These are phyloP conservation scores for Chlorops oryzae DNA, from an alignment of 1,140 invertebrate species.

Conservation along the genomic window DNA sequence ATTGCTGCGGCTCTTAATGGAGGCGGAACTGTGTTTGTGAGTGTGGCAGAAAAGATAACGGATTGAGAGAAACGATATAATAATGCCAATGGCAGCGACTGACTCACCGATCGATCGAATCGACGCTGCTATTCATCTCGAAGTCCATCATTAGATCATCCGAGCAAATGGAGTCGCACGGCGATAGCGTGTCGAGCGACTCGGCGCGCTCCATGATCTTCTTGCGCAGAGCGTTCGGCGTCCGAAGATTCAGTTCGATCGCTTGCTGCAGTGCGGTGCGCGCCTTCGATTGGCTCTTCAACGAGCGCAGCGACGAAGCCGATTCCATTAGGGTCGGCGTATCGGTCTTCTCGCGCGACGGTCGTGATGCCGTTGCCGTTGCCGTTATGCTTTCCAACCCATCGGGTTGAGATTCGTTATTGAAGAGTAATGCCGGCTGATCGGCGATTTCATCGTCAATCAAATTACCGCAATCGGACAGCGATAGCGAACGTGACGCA, in stretches of 20 bases:
- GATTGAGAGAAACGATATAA: not conserved
- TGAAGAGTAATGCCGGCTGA: slow-evolving; percentile 76
- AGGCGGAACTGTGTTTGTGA: slow-evolving; percentile 14
- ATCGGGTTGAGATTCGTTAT: slow-evolving; percentile 43
- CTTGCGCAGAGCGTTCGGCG: slow-evolving; percentile 34
- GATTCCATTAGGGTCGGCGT: slow-evolving; percentile 42
- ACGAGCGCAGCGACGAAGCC: slow-evolving; percentile 34
- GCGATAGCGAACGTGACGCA: slow-evolving; percentile 67
- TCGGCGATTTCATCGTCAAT: slow-evolving; percentile 88
- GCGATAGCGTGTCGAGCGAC: slow-evolving; percentile 69
- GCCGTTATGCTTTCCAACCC: slow-evolving; percentile 7
- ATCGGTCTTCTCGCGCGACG: slow-evolving; percentile 21
- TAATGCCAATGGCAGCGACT: not conserved
- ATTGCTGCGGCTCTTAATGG: slow-evolving; percentile 47
- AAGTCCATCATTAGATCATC: slow-evolving; percentile 81
- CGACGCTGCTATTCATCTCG: slow-evolving; percentile 66
- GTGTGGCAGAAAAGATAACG: slow-evolving; percentile 9
- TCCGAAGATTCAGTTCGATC: slow-evolving; percentile 45
- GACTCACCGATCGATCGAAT: slow-evolving; percentile 60
- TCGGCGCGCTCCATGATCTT: slow-evolving; percentile 52
- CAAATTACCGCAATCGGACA: slow-evolving; percentile 63
- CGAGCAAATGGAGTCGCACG: slow-evolving; percentile 70
- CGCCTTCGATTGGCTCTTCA: slow-evolving; percentile 39
- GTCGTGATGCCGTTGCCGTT: slow-evolving; percentile 10
- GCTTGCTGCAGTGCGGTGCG: slow-evolving; percentile 37